These are phyloP conservation scores for Eremophila alpestris DNA, from an alignment of 2,797 vertebrate genomes.

Conservation along the genomic window DNA sequence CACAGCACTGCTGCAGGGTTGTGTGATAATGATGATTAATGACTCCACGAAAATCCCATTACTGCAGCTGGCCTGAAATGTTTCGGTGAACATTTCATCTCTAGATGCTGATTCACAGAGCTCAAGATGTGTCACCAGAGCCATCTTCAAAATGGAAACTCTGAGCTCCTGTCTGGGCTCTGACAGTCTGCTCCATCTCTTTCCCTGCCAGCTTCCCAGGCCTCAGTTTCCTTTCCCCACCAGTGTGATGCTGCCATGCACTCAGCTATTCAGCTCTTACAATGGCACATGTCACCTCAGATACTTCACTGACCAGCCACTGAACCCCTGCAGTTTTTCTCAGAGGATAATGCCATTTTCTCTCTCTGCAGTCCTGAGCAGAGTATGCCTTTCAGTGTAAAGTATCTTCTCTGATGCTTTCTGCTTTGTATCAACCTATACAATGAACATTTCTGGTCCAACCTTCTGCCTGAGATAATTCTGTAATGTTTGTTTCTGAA, in stretches of 20 bases:
- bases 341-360: background rate
- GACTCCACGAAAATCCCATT: constrained; percentile 8
- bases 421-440: background rate
- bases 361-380: background rate
- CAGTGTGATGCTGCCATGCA: rapidly evolving
- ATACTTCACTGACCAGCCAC: background rate
- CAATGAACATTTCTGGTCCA: background rate
- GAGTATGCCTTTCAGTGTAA: background rate
- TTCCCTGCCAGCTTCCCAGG: background rate
- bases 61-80: background rate
- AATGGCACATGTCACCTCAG: background rate
- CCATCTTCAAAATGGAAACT: background rate
- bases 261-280: background rate
- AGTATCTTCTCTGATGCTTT: background rate
- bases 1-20: background rate
- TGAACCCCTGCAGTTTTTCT: background rate
- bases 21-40: constrained; percentile 24
- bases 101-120: background rate
- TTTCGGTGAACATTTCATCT: background rate
- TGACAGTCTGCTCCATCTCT: background rate
- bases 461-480: background rate
- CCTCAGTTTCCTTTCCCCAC: background rate
- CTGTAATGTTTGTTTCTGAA: rapidly evolving
- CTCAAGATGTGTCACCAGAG: background rate
- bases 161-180: background rate